Evolutionary conservation across 2,113 vertebrate genomes (phyloP).

Genomic region (Zonotrichia leucophrys): DNA sequence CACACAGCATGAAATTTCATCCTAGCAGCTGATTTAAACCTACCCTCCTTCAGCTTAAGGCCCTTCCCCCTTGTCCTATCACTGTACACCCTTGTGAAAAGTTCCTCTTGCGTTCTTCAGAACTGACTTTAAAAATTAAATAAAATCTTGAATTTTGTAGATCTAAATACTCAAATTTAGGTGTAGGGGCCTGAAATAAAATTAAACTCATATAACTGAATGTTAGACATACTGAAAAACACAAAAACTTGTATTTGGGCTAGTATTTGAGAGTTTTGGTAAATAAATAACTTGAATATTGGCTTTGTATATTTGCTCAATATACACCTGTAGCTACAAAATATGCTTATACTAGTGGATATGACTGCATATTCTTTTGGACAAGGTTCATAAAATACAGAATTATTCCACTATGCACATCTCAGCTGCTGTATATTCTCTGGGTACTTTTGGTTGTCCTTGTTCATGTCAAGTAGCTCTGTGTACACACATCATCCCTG

Average conservation of each 20-base stretch:
- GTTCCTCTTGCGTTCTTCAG: background rate
- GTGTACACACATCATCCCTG: accelerated
- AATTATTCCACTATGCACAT: background rate
- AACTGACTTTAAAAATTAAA: background rate
- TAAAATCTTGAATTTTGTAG: background rate
- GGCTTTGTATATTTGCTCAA: background rate
- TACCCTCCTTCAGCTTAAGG: background rate
- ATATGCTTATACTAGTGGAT: background rate
- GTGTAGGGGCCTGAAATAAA: background rate
- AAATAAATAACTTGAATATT: background rate
- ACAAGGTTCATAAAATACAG: background rate
- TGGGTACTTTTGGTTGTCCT: background rate
- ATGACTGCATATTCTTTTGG: background rate
- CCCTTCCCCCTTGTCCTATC: background rate
- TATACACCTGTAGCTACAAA: background rate
- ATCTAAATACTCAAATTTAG: background rate
- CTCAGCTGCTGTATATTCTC: background rate
- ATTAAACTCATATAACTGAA: background rate
- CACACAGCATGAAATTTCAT: background rate
- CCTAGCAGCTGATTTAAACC: background rate
- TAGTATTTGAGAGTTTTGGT: background rate
- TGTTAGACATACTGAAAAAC: background rate
- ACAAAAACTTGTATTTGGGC: background rate
- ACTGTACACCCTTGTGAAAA: background rate
- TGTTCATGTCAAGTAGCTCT: background rate